Conservation (phyloP, 2,113 vertebrate species). For the Paedocypris sp. region DNA sequence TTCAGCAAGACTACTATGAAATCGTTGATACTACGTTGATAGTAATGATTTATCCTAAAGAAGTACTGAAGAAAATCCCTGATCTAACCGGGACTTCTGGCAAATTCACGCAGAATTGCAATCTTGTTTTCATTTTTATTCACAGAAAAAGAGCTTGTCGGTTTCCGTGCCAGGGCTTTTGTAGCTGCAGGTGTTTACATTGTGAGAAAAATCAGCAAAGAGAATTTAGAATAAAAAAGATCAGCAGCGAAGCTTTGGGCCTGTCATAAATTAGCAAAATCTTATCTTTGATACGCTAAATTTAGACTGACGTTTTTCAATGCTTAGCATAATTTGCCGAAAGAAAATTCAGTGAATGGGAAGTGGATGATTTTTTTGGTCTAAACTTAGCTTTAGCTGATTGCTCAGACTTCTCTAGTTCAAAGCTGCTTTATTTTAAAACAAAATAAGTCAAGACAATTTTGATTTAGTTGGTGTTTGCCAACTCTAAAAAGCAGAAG, state of each 20-base stretch:
- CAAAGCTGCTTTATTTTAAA: neutral
- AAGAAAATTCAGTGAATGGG: slow-evolving; percentile 42
- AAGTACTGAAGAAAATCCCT: no score
- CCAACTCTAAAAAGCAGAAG: no score
- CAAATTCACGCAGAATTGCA: neutral
- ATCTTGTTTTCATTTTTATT: neutral
- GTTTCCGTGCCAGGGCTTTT: neutral
- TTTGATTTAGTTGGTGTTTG: no score
- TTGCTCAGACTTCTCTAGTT: no score
- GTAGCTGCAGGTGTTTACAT: slow-evolving; percentile 22
- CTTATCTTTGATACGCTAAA: slow-evolving; percentile 48
- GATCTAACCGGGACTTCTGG: neutral
- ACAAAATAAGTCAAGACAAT: no score
- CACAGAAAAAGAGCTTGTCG: slow-evolving; percentile 3
- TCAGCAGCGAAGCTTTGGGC: slow-evolving; percentile 40
- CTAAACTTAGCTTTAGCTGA: slow-evolving; percentile 36
- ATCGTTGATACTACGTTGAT: no score
- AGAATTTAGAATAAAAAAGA: slow-evolving; percentile 50
- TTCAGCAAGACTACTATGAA: no score
- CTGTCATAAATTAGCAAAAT: slow-evolving; percentile 45
- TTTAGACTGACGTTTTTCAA: slow-evolving; percentile 56
- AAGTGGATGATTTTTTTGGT: slow-evolving; percentile 42
- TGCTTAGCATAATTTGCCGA: slow-evolving; percentile 51
- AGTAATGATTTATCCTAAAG: no score
- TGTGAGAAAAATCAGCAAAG: slow-evolving; percentile 36